Evolutionary conservation across 1,140 invertebrate genomes (phyloP).

Genomic region (Daktulosphaira vitifoliae): DNA sequence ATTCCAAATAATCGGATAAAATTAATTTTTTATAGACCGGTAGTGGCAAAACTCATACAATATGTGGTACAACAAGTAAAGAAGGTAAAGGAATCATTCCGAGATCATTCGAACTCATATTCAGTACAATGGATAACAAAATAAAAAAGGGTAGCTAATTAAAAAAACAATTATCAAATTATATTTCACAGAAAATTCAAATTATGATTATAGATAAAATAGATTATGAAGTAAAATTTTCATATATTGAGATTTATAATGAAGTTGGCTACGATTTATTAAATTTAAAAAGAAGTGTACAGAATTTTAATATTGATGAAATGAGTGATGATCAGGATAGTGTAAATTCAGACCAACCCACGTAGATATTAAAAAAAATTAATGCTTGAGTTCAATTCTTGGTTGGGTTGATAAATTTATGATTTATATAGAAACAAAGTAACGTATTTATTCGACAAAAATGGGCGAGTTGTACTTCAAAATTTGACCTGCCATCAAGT

Average conservation of each 20-base stretch:
- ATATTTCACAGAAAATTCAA: no score
- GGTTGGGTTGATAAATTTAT: no score
- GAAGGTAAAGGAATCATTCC: not conserved
- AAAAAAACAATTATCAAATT: no score
- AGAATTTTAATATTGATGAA: not conserved
- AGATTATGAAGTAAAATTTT: not conserved
- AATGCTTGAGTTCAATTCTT: no score
- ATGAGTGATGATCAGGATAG: not conserved
- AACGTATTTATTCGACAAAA: not conserved
- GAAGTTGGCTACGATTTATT: not conserved
- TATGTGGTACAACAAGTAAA: not conserved
- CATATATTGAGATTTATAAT: conserved; percentile 3
- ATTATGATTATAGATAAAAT: not conserved
- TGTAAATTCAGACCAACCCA: not conserved
- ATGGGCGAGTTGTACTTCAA: not conserved
- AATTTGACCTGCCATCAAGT: not conserved
- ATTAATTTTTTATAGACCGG: not conserved
- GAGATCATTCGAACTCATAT: not conserved
- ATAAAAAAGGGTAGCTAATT: not conserved
- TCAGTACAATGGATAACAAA: not conserved
- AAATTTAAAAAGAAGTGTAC: not conserved
- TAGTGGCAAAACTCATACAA: not conserved
- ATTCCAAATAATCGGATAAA: no score
- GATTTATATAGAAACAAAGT: not conserved
- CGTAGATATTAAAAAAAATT: not conserved